Base-by-base conservation (phyloP, 2,797 vertebrate species). In the Enteromius radiatus region DNA sequence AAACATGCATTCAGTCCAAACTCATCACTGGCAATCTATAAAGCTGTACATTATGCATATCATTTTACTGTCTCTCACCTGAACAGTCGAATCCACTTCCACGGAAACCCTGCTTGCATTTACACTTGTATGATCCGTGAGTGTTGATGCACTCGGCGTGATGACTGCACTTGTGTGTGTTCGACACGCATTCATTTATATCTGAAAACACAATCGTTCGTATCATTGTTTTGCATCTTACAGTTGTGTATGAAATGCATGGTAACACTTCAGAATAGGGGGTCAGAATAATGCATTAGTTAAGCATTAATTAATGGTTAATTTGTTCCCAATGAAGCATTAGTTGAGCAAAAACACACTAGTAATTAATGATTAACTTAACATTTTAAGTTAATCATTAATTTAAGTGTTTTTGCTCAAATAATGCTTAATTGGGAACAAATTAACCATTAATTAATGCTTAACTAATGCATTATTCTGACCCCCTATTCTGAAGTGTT, bases 91-190 rank as follows among this genome's bases (percentile, higher is more conserved):
- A 94, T 38, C 98, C 97, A 71, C 86, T 98, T 88, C 97, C 98
- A 90, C 87, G 94, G 92, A 96, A 99, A 56, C 97, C 97, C 85
- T 95, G 92, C 87, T 96, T 97, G 90, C 98, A 99, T 89, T 90
- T 96, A 92, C 98, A 99, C 91, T 94, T 97, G 95, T 96, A 98
- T 81, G 97, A 97, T 71, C 97, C 98, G 12, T 90, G 90, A 0
- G 93, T 97, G 92, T 99, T 99, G 89, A 97, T 88, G 85, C 98
- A 99, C 74, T 94, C 93, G 70, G 97, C 97, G 0, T 97, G 94
- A 82, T 90, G 90, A 89, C 93, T 97, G 93, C 98, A 99, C 61
- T 90, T 94, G 84, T 96, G 95, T 76, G 88, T 94, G 65, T 91
- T 90, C 80, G 87, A 43, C 67, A 92, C 86, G 82, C 98, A 99